Conservation (phyloP, 2,113 vertebrate genomes). For the Solea senegalensis region DNA sequence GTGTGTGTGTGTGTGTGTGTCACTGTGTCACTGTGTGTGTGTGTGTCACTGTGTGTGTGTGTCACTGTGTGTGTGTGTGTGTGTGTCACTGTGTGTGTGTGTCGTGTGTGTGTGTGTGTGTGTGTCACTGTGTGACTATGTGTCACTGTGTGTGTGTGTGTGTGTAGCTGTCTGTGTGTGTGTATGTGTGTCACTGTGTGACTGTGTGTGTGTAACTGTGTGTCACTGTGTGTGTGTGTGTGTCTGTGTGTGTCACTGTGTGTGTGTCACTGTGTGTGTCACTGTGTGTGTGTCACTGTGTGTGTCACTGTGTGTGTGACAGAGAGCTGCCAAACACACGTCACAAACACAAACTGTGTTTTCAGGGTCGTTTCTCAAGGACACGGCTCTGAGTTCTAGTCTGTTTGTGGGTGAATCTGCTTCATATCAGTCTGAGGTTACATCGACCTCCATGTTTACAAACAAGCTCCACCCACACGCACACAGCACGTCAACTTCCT, state of each 20-base stretch:
- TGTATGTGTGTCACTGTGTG: too few relatives aligned
- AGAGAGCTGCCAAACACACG: constrained; percentile 11
- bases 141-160: too few relatives aligned
- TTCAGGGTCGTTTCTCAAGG: constrained; percentile 59
- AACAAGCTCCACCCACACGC: neutral
- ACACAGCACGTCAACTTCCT: neutral
- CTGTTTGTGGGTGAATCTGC: constrained; percentile 29
- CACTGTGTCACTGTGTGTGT: too few relatives aligned
- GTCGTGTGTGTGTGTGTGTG: too few relatives aligned
- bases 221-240: constrained; percentile 23
- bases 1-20: constrained; percentile 46
- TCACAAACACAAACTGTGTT: neutral
- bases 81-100: too few relatives aligned
- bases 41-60: constrained; percentile 40
- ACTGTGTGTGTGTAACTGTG: constrained; percentile 21
- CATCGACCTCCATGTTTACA: constrained; percentile 1
- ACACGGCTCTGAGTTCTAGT: constrained; percentile 13
- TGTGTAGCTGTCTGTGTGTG: too few relatives aligned
- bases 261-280: too few relatives aligned
- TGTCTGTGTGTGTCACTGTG: too few relatives aligned
- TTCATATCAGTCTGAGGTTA: constrained; percentile 7
- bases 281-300: too few relatives aligned
- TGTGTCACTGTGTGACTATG: too few relatives aligned
- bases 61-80: too few relatives aligned
- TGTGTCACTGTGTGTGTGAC: too few relatives aligned